Base-by-base conservation (phyloP, 2,797 vertebrate genomes). In the Menidia menidia region DNA sequence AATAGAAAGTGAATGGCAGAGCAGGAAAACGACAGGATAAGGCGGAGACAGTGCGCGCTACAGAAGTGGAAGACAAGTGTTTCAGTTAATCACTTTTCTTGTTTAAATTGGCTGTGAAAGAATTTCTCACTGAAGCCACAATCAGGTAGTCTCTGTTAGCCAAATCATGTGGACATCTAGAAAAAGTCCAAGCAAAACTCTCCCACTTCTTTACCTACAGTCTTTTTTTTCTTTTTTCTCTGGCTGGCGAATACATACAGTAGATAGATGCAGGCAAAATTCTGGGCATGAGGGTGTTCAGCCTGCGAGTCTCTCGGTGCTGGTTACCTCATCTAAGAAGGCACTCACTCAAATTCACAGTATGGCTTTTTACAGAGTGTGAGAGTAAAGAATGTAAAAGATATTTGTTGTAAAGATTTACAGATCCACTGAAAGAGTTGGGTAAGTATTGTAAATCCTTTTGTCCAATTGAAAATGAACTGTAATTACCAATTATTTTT, bases 1-100 rank as follows among this genome's bases (percentile, higher is more conserved):
- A 62, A 77, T 76, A 58, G 77, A 75, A 30, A 81, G 85, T 25
- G 58, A 76, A 67, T 66, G 70, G n/a, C 56, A 69, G 64, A 72
- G 53, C 18, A 60, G 62, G 80, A 62, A 71, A 70, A 73, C 14
- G 56, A 77, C 60, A 68, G 71, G 73, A 80, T 30, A 70, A 84
- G 66, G 73, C 45, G 63, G 52, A 74, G 70, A 84, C 41, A 7
- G 64, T 68, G 31, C 43, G 75, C 51, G 47, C 44, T 1, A 31
- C 13, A 30, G 60, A 53, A 68, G 52, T 15, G 56, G 44, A 61
- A n/a, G 75, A 77, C 35, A 64, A 69, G 43, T 13, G 48, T 64
- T 70, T 48, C 48, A 16, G 59, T 70, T 68, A 0, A 16, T 56
- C 47, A 33, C 25, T 61, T 42, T 12, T 30, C 51, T 7, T n/a